Evolutionary conservation across 2,113 vertebrate genomes (phyloP).

Genomic region (Tragelaphus strepsiceros): DNA sequence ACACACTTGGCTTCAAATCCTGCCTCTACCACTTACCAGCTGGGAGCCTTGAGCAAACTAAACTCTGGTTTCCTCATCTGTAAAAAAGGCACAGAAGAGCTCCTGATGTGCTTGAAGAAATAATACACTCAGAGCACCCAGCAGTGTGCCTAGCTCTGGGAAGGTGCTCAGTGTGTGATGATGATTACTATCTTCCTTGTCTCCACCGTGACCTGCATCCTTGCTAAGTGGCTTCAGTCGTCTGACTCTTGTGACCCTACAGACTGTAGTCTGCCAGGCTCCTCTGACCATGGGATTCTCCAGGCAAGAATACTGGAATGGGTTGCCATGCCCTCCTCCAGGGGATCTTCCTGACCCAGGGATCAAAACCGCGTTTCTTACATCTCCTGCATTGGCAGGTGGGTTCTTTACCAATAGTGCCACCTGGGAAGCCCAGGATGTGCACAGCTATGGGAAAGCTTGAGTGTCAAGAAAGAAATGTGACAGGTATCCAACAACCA

Average conservation of each 20-base stretch:
- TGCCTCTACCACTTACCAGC: not conserved
- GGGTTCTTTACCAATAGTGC: not conserved
- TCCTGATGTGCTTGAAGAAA: not conserved
- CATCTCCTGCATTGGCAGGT: not conserved
- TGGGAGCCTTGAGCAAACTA: not conserved
- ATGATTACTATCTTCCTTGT: not conserved
- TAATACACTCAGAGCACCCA: not conserved
- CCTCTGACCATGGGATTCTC: not conserved
- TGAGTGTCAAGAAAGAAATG: not conserved
- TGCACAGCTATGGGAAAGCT: not conserved
- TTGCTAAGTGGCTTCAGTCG: not conserved
- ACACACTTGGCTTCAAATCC: not conserved
- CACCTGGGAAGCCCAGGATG: not conserved
- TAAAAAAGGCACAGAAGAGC: not conserved
- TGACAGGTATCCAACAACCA: not conserved
- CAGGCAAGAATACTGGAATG: not conserved
- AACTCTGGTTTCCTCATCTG: not conserved
- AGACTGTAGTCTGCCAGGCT: rapidly evolving
- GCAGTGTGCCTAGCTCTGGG: not conserved
- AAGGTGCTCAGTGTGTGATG: not conserved
- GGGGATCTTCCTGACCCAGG: not conserved
- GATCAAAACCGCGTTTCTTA: rapidly evolving
- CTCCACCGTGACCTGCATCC: not conserved
- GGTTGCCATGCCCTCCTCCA: not conserved
- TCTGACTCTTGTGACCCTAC: not conserved